Evolutionary conservation across 2,888 invertebrate genomes (phyloP), one percentile per base, ranked within the genome.

Genomic region (Cremastinae sp.): DNA sequence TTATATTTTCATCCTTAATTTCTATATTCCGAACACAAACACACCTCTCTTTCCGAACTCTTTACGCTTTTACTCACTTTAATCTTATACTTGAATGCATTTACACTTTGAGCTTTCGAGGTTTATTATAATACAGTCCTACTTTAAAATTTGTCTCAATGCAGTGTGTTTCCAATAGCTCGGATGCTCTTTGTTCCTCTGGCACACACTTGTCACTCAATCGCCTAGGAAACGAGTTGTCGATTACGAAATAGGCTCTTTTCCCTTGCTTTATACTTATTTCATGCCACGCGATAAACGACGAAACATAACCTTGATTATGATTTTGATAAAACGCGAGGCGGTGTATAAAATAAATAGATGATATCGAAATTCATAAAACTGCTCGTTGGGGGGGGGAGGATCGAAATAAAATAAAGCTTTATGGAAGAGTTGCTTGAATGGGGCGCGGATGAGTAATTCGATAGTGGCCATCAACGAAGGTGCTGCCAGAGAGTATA

Each of bases 101-200:
- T 76, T 38, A 76, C 59, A 73, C 76, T 54, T 73, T 69, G 69
- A 73, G 69, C 76, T 56, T 77, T 54, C 59, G 54, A 70, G 58
- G 73, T 61, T 43, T 28, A 73, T 73, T 61, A 77, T 65, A 20
- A 73, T 65, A 73, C 73, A 76, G 54, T 20, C 20, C 51, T 64
- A 65, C 9, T 38, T 38, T 70, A 73, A 47, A 36, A 51, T 56
- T 45, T 16, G 28, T 36, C 59, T 64, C 62, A 16, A 59, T 9
- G 28, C 28, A 51, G 41, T 22, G 18, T 61, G 28, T n/a, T 8
- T 28, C 5, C 28, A 43, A 51, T 51, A 14, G 16, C 16, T 16
- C 41, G 18, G 49, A 36, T 22, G 41, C 49, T 16, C 38, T 9
- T 18, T 18, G n/a, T n/a, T n/a, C n/a, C n/a, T n/a, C n/a, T n/a